Conservation (phyloP, 2,888 invertebrate genomes). For the Amiota mariae region DNA sequence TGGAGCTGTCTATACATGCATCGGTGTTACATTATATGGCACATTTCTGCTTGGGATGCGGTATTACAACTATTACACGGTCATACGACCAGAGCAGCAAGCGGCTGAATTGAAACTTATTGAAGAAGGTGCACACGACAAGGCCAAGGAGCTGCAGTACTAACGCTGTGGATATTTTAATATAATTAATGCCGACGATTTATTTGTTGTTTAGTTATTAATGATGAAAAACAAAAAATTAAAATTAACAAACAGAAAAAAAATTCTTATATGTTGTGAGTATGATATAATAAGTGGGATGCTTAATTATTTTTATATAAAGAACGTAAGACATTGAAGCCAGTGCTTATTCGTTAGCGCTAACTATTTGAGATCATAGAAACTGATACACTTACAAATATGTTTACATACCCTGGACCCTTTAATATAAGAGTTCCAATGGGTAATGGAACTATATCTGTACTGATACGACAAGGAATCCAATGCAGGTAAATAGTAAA, state of each 20-base stretch:
- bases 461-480: too few species aligned
- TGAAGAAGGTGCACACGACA: conserved; percentile 74
- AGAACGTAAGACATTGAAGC: too few species aligned
- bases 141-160: conserved; percentile 69
- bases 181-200: neutral
- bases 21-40: conserved; percentile 76
- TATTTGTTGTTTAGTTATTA: conserved; percentile 22
- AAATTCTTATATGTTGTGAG: neutral
- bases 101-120: conserved; percentile 73
- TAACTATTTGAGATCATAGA: too few species aligned
- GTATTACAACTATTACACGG: conserved; percentile 75
- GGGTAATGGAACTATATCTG: too few species aligned
- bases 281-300: neutral
- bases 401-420: too few species aligned
- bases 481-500: too few species aligned
- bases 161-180: conserved; percentile 35
- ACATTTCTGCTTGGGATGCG: conserved; percentile 74
- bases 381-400: too few species aligned
- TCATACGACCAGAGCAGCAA: conserved; percentile 74
- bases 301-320: too few species aligned
- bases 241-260: neutral
- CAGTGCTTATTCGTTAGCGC: too few species aligned
- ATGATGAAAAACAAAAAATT: neutral
- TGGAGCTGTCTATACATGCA: conserved; percentile 76
- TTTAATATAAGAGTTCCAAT: too few species aligned